Evolutionary conservation across 2,113 vertebrate genomes (phyloP), one percentile per base, ranked within the genome.

Genomic region (Hymenochirus boettgeri): DNA sequence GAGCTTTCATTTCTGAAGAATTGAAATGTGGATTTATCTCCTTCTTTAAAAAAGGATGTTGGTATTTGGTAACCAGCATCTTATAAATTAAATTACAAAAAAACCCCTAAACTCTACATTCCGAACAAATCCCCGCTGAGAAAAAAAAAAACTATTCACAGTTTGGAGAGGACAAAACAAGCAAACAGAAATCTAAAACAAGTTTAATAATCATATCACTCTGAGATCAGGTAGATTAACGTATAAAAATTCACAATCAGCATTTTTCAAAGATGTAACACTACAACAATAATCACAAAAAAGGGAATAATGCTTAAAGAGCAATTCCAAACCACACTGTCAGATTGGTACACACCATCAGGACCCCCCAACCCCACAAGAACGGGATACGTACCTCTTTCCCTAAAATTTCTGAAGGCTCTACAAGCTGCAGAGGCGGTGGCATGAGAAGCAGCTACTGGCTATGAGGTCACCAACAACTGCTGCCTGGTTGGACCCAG

Each of bases 71-170:
- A 53, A 53, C 18, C 31, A 60, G 65, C 65, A 69, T 56, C 37
- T 39, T 25, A 52, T 57, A 47, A 42, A 59, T 39, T 29, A 23
- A 53, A 12, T 23, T 22, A 54, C 21, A 54, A 24, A 25, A 58
- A 35, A 58, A n/a, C n/a, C n/a, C n/a, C n/a, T n/a, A 26, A 51
- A 26, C 8, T 31, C 23, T 6, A 58, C 57, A 53, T 53, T 51
- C 65, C 53, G 65, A 69, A 69, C 65, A 69, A 58, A 69, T 53
- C 56, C 65, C 65, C 60, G 56, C 33, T 24, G 56, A 37, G 39
- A 2, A 33, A n/a, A n/a, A n/a, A n/a, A 58, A 59, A 23, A 59
- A 57, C 22, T 53, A 69, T 69, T 69, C 65, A 69, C 56, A 69
- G 56, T 60, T 46, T 69, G 35, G 48, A 69, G 51, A 69, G 59